Conservation (phyloP, 2,113 vertebrate genomes). For the Piaya cayana region DNA sequence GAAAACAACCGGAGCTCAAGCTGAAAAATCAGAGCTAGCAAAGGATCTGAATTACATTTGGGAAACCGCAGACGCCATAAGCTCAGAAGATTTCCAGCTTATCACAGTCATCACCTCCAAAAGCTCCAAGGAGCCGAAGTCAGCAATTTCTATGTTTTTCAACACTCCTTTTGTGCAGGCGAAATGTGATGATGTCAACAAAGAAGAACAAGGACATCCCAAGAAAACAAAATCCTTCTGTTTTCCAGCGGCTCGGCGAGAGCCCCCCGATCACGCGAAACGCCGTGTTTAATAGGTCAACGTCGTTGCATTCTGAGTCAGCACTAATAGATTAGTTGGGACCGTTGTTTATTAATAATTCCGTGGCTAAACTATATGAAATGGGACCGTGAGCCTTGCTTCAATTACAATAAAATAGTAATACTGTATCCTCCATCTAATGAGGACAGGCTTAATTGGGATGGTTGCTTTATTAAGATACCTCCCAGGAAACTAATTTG, state of each 20-base stretch:
- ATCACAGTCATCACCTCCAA: constrained; percentile 54
- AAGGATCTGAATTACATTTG: constrained; percentile 60
- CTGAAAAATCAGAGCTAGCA: constrained; percentile 61
- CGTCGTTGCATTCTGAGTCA: constrained; percentile 62
- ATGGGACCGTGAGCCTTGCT: constrained; percentile 39
- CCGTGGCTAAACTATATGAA: constrained; percentile 30
- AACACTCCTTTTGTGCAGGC: constrained; percentile 4
- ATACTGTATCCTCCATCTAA: constrained; percentile 74
- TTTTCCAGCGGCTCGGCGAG: constrained; percentile 3
- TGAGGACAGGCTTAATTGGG: constrained; percentile 75
- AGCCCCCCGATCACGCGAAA: constrained; percentile 44
- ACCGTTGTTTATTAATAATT: constrained; percentile 38
- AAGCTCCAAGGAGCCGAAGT: constrained; percentile 60
- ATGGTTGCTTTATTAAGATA: constrained; percentile 75
- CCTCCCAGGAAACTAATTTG: constrained; percentile 76
- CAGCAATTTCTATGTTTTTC: constrained; percentile 39
- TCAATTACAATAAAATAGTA: constrained; percentile 66
- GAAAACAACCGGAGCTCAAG: constrained; percentile 60
- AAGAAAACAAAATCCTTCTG: constrained; percentile 62
- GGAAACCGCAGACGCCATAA: constrained; percentile 54
- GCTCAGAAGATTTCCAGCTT: constrained; percentile 57
- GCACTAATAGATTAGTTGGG: constrained; percentile 61
- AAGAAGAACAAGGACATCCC: constrained; percentile 53
- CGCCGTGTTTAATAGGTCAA: constrained; percentile 59
- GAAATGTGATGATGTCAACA: constrained; percentile 57